These are phyloP conservation scores for Orius laevigatus DNA, from an alignment of 1,140 invertebrate species.

Conservation along the genomic window DNA sequence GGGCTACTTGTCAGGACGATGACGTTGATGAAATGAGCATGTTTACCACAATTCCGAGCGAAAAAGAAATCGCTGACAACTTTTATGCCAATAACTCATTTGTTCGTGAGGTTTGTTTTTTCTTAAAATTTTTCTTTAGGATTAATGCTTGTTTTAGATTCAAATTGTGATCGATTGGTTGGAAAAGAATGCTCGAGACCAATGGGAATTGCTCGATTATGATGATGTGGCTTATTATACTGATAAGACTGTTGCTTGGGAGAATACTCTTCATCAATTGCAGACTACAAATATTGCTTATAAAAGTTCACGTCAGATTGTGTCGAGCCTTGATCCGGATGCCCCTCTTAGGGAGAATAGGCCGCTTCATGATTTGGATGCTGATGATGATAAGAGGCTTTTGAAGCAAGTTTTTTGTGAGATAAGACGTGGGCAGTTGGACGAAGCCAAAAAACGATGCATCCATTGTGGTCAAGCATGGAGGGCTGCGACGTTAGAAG, in stretches of 20 bases:
- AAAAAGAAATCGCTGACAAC: slow-evolving; percentile 42
- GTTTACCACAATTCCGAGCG: slow-evolving; percentile 31
- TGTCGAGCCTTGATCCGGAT: slow-evolving; percentile 81
- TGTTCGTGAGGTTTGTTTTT: slow-evolving; percentile 39
- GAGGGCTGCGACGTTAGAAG: slow-evolving; percentile 75
- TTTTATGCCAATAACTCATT: slow-evolving; percentile 46
- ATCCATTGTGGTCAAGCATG: slow-evolving; percentile 73
- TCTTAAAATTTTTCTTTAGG: slow-evolving; percentile 7
- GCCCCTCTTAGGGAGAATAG: slow-evolving; percentile 64
- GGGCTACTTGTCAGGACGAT: slow-evolving; percentile 30
- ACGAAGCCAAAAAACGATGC: slow-evolving; percentile 69
- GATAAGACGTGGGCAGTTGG: slow-evolving; percentile 68
- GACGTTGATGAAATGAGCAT: slow-evolving; percentile 28
- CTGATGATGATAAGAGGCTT: slow-evolving; percentile 67
- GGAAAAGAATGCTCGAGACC: slow-evolving; percentile 62
- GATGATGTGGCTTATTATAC: slow-evolving; percentile 51
- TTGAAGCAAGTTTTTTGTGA: slow-evolving; percentile 51
- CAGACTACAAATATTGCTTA: slow-evolving; percentile 36
- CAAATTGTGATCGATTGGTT: slow-evolving; percentile 86
- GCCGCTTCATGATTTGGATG: slow-evolving; percentile 71
- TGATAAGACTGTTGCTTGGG: slow-evolving; percentile 64
- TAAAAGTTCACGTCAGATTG: slow-evolving; percentile 37
- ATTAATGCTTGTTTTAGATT: slow-evolving; percentile 27
- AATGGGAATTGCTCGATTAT: slow-evolving; percentile 34
- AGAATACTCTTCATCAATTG: slow-evolving; percentile 75